Conservation (phyloP, 2,888 invertebrate genomes). For the Lasioglossum marginatum region DNA sequence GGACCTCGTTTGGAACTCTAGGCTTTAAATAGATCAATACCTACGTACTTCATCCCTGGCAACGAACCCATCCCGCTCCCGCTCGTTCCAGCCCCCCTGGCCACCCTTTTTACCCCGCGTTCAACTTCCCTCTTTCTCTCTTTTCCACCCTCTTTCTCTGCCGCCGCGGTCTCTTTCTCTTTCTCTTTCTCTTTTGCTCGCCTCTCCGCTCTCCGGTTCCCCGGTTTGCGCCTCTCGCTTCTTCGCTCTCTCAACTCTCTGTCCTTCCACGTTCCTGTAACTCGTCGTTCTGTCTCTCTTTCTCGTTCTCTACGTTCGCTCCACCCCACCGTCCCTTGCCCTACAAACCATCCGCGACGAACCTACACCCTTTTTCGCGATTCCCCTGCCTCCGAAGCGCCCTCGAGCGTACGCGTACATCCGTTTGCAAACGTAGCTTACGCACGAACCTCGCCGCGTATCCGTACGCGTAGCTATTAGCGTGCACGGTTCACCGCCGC, state of each 20-base stretch:
- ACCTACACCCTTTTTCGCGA: conserved; percentile 74
- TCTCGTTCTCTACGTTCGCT: conserved; percentile 34
- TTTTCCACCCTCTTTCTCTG: conserved; percentile 47
- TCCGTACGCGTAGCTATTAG: conserved; percentile 57
- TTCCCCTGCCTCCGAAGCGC: conserved; percentile 58
- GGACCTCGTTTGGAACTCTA: conserved; percentile 85
- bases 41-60: conserved; percentile 84
- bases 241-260: conserved; percentile 43
- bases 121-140: conserved; percentile 80
- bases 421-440: conserved; percentile 56
- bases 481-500: conserved; percentile 48
- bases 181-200: conserved; percentile 54
- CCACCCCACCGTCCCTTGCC: conserved; percentile 50
- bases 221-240: conserved; percentile 50
- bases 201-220: conserved; percentile 43
- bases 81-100: conserved; percentile 74
- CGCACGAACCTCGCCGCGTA: conserved; percentile 51
- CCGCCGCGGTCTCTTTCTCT: conserved; percentile 44
- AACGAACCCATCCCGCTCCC: conserved; percentile 82
- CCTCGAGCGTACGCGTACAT: conserved; percentile 51
- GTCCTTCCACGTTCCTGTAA: conserved; percentile 41
- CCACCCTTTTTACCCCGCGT: conserved; percentile 81
- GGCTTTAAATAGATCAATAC: conserved; percentile 85
- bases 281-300: conserved; percentile 44
- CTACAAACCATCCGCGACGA: conserved; percentile 68